These are phyloP conservation scores for Drosophila ustulata DNA, from an alignment of 2,888 invertebrate genomes.

Conservation along the genomic window DNA sequence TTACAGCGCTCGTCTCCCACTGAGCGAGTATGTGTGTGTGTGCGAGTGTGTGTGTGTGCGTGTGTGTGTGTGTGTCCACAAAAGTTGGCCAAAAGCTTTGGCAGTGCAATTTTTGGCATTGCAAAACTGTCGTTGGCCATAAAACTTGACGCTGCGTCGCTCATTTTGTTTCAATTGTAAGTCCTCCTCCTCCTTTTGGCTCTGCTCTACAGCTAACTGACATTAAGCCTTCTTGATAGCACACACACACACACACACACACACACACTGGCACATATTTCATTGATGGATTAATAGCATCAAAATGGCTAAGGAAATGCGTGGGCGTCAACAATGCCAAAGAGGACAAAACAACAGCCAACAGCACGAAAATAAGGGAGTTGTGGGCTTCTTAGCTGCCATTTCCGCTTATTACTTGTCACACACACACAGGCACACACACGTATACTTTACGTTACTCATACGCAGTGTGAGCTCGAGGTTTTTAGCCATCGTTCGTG, in stretches of 20 bases:
- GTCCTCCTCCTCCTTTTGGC: background rate
- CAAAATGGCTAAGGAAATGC: conserved; percentile 55
- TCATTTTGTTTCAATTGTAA: conserved; percentile 49
- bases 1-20: background rate
- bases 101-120: conserved; percentile 35
- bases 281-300: conserved; percentile 62
- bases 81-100: conserved; percentile 9
- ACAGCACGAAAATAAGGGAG: background rate
- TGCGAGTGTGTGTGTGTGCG: no score
- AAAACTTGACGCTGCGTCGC: conserved; percentile 23
- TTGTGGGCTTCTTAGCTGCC: conserved; percentile 40
- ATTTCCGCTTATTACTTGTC: conserved; percentile 64
- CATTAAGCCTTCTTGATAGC: conserved; percentile 56
- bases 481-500: conserved; percentile 33
- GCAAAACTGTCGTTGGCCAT: conserved; percentile 30
- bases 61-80: background rate
- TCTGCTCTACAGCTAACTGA: conserved; percentile 17
- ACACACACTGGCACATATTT: conserved; percentile 26
- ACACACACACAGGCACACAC: conserved; percentile 29
- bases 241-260: conserved; percentile 25
- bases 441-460: background rate
- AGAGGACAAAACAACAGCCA: conserved; percentile 23
- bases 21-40: background rate
- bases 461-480: conserved; percentile 13
- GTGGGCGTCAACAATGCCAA: conserved; percentile 50